Base-by-base conservation (phyloP, 2,797 vertebrate species). In the Amblyopsis hoosieri region DNA sequence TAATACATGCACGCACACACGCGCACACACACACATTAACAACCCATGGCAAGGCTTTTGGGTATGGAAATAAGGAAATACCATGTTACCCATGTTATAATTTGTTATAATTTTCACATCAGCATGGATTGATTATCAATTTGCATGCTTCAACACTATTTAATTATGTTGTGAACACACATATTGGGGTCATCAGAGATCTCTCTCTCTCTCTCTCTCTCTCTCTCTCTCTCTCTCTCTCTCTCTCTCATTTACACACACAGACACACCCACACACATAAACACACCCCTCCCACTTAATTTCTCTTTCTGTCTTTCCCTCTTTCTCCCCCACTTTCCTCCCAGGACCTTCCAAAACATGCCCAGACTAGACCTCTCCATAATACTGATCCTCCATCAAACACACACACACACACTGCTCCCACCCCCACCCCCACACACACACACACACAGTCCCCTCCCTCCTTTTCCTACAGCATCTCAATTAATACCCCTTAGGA, bases 401-500 rank as follows among this genome's bases (percentile, higher is more conserved):
- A 75, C 75, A 69, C 87, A 83, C 66, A 82, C 85, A 74, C 79
- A 12, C 52, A 55, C 31, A 49, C 11, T 11, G 23, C 23, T 23
- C 9, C 45, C 52, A 17, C 42, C 46, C n/a, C 54, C 45, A 0
- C 56, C 4, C 42, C 10, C 37, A n/a, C 4, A 49, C 46, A 17
- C 45, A 51, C 81, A 69, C 69, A 62, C 66, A 76, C 63, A 65
- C 63, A 37, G 70, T 77, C 76, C 66, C 81, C 78, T 80, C 65
- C 60, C 83, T 80, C 79, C 78, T 80, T 73, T 74, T 85, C 68
- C 67, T 80, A 75, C 80, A 83, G 76, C 78, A 76, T 86, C 91
- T 93, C 92, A 95, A 96, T 95, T 96, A 95, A 89, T 91, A 82
- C 78, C 67, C 87, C 81, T 84, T 86, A 92, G 91, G 91, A 93